These are phyloP conservation scores for Blastobasis lacticolella DNA, from an alignment of 2,888 invertebrate species.

Conservation along the genomic window DNA sequence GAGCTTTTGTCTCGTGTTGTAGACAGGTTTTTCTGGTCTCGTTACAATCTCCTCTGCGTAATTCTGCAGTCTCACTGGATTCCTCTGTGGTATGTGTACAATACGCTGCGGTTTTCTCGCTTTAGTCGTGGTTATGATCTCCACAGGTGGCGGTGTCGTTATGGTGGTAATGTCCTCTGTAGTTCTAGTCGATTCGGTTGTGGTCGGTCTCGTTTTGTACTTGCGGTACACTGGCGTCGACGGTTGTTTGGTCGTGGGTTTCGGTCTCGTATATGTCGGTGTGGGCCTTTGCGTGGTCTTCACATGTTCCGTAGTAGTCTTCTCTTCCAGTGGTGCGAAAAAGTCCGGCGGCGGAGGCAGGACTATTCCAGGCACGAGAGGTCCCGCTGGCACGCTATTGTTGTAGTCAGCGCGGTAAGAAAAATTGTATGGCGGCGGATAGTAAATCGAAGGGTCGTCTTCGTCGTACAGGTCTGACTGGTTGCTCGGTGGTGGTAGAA, in stretches of 20 bases:
- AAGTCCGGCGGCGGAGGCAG: slow-evolving; percentile 92
- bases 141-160: slow-evolving; percentile 52
- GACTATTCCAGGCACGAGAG: slow-evolving; percentile 90
- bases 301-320: slow-evolving; percentile 41
- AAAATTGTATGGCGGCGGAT: slow-evolving; percentile 93
- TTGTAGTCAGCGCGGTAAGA: slow-evolving; percentile 86
- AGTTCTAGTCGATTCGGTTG: slow-evolving; percentile 44
- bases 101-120: slow-evolving; percentile 50
- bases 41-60: slow-evolving; percentile 50
- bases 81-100: slow-evolving; percentile 48
- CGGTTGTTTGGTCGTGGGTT: slow-evolving; percentile 46
- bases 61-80: slow-evolving; percentile 59
- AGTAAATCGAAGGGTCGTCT: slow-evolving; percentile 93
- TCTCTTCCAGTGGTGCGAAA: slow-evolving; percentile 81
- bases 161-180: slow-evolving; percentile 57
- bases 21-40: slow-evolving; percentile 58
- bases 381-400: slow-evolving; percentile 86
- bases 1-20: slow-evolving; percentile 63
- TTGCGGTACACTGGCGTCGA: slow-evolving; percentile 49
- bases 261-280: slow-evolving; percentile 40
- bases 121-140: slow-evolving; percentile 53
- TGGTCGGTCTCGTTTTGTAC: slow-evolving; percentile 54
- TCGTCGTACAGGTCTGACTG: slow-evolving; percentile 87
- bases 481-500: slow-evolving; percentile 81
- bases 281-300: slow-evolving; percentile 43